These are phyloP conservation scores for Macroglossus sobrinus DNA, from an alignment of 2,113 vertebrate species.

Conservation along the genomic window DNA sequence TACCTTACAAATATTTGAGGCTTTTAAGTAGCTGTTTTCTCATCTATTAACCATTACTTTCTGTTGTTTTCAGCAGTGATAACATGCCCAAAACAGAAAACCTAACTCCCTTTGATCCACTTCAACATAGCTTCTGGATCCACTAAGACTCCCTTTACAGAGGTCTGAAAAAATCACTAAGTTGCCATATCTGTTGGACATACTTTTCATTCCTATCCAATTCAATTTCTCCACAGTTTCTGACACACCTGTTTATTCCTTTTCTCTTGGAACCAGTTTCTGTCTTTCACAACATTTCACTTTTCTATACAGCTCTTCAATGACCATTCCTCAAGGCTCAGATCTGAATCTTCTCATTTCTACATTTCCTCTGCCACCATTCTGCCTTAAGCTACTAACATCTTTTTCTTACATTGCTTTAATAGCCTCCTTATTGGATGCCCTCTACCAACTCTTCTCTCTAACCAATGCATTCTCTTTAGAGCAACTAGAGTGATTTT, in stretches of 20 bases:
- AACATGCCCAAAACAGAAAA: background rate
- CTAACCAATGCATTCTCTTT: background rate
- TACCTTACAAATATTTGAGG: background rate
- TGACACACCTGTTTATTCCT: slow-evolving; percentile 5
- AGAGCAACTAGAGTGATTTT: background rate
- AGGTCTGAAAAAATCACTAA: slow-evolving; percentile 16
- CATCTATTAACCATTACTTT: background rate
- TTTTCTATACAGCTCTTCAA: background rate
- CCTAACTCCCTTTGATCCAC: background rate
- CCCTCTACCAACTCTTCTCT: background rate
- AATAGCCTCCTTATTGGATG: background rate
- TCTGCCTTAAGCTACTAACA: background rate
- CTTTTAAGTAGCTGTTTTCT: background rate
- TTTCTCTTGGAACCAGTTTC: background rate
- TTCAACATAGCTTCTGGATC: background rate
- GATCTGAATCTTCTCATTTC: background rate
- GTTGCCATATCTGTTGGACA: background rate
- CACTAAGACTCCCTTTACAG: slow-evolving; percentile 7
- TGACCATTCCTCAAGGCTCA: background rate
- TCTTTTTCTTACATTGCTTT: background rate
- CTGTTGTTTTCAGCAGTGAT: background rate
- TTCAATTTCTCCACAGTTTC: background rate
- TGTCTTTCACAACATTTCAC: background rate
- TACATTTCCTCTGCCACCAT: background rate
- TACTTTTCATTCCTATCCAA: slow-evolving; percentile 39